These are phyloP conservation scores for Phrynocephalus forsythii DNA, from an alignment of 2,797 vertebrate species.

Conservation along the genomic window DNA sequence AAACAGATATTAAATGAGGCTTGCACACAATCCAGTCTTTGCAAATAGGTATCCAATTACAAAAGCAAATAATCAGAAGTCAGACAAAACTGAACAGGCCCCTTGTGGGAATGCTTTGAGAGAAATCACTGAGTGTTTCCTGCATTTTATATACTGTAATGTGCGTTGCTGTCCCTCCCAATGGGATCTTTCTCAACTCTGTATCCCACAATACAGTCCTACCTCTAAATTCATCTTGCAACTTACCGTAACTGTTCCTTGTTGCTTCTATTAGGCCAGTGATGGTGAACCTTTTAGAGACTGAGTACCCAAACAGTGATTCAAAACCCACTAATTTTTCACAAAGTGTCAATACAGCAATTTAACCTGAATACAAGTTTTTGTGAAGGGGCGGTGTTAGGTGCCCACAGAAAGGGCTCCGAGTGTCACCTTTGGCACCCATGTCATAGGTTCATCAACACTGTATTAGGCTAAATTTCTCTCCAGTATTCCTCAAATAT, in stretches of 20 bases:
- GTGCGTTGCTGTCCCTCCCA: not conserved
- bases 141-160: constrained; percentile 6
- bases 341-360: too few species aligned
- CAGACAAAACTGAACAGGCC: constrained; percentile 23
- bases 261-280: not conserved
- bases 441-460: too few species aligned
- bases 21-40: constrained; percentile 31
- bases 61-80: constrained; percentile 41
- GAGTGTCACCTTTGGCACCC: too few species aligned
- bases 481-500: not conserved
- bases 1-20: constrained; percentile 40
- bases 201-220: not conserved
- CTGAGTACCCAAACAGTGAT: too few species aligned
- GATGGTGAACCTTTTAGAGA: too few species aligned
- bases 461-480: not conserved
- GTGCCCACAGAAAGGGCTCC: too few species aligned
- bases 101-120: not conserved
- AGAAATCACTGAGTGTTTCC: not conserved
- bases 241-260: not conserved
- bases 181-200: not conserved
- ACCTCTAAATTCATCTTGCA: not conserved
- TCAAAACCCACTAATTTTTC: too few species aligned
- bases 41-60: constrained; percentile 38
- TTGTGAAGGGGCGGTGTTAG: too few species aligned
- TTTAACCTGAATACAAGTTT: too few species aligned